Evolutionary conservation across 2,797 vertebrate genomes (phyloP).

Genomic region (Channa striata): DNA sequence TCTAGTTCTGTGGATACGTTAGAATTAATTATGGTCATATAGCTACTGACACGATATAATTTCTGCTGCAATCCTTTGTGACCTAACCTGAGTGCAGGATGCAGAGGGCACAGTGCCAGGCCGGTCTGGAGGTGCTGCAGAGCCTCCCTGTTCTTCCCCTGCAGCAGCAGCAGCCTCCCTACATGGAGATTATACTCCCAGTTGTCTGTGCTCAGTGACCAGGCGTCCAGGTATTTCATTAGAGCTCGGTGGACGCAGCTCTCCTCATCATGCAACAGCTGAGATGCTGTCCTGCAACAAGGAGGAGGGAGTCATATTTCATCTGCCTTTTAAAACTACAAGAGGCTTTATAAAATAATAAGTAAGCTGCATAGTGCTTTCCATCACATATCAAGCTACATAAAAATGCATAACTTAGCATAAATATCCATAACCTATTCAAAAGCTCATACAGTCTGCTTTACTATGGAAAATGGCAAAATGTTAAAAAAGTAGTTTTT

Average conservation of each 20-base stretch:
- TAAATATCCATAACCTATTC: not conserved
- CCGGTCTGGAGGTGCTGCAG: slow-evolving; percentile 77
- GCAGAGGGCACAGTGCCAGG: slow-evolving; percentile 69
- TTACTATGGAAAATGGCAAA: not conserved
- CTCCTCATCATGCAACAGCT: slow-evolving; percentile 64
- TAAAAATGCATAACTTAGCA: not conserved
- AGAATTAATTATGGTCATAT: not conserved
- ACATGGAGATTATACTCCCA: slow-evolving; percentile 80
- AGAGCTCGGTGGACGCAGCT: slow-evolving; percentile 70
- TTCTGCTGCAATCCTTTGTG: not conserved
- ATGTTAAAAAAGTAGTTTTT: not conserved
- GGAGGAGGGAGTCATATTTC: not conserved
- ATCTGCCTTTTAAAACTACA: not conserved
- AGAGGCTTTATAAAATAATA: not conserved
- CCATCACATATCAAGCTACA: not conserved
- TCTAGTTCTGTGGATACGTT: not conserved
- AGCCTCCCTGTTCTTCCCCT: slow-evolving; percentile 69
- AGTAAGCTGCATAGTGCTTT: too few species aligned
- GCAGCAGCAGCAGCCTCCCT: slow-evolving; percentile 77
- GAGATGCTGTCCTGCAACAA: slow-evolving; percentile 52
- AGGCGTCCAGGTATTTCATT: slow-evolving; percentile 83
- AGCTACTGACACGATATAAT: not conserved
- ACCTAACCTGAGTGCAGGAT: slow-evolving; percentile 74
- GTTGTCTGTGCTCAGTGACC: slow-evolving; percentile 75
- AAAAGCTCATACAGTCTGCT: not conserved